Percentiles rank a stretch among this genome's conserved stretches.
These are phyloP conservation scores for Hyles euphorbiae DNA, from an alignment of 1,140 invertebrate species.

Conservation along the genomic window DNA sequence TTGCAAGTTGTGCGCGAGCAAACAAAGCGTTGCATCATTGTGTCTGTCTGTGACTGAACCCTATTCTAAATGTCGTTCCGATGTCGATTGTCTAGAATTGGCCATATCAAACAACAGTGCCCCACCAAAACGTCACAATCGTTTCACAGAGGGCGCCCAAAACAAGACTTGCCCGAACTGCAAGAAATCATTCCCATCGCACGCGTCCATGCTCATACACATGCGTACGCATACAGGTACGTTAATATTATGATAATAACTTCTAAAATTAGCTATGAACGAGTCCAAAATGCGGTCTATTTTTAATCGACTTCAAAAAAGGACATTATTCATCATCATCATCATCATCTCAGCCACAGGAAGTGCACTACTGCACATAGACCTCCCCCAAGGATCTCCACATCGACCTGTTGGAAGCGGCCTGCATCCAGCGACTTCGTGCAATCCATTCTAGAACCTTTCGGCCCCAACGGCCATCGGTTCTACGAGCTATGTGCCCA, in stretches of 20 bases:
- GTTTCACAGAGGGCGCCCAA: conserved; percentile 77
- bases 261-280: no score
- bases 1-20: not conserved
- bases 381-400: no score
- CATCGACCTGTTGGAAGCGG: no score
- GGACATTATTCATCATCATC: no score
- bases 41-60: conserved; percentile 33
- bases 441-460: no score
- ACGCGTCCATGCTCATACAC: conserved; percentile 86
- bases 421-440: no score
- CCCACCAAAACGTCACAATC: conserved; percentile 76
- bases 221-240: conserved; percentile 81
- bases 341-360: no score
- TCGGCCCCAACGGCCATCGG: no score
- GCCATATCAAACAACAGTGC: conserved; percentile 86
- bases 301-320: no score
- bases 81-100: conserved; percentile 79
- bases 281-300: no score
- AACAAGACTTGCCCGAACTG: conserved; percentile 83
- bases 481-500: no score
- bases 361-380: no score
- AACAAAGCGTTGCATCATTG: conserved; percentile 37
- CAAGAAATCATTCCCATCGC: conserved; percentile 85
- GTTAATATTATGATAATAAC: conserved; percentile 2
- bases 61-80: conserved; percentile 56